Conservation (phyloP, 2,888 invertebrate genomes). For the Drosophila prolongata region DNA sequence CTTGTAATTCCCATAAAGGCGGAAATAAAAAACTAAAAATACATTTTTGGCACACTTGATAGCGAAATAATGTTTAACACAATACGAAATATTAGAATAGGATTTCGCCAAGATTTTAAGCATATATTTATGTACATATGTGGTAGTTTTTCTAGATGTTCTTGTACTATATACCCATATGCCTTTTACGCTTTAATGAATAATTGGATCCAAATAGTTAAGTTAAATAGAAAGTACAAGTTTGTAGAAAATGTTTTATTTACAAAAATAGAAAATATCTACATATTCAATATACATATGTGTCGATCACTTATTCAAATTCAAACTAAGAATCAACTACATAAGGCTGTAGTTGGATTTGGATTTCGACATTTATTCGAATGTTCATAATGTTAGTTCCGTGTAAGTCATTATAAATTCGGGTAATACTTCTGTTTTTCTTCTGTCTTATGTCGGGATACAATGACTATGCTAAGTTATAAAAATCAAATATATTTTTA, state of each 20-base stretch:
- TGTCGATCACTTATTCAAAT: constrained; percentile 1
- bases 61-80: no score
- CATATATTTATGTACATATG: no score
- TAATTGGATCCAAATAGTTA: no score
- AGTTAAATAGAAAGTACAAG: background rate
- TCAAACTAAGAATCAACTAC: constrained; percentile 1
- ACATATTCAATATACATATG: constrained; percentile 20
- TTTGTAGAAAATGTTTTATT: constrained; percentile 46
- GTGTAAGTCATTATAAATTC: constrained; percentile 41
- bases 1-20: no score
- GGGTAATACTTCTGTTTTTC: constrained; percentile 41
- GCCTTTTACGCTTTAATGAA: no score
- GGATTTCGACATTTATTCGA: constrained; percentile 14
- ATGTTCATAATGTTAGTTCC: constrained; percentile 15
- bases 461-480: constrained; percentile 5
- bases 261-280: constrained; percentile 39
- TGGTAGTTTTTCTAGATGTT: no score
- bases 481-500: constrained; percentile 26
- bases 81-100: no score
- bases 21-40: no score
- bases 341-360: constrained; percentile 11
- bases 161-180: no score
- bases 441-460: constrained; percentile 12
- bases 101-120: no score
- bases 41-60: no score